A percentile compares a stretch with the other conserved stretches of the same genome.
phyloP scores from a whole-genome alignment of 2,113 vertebrate genomes.

The Sturnira hondurensis region DNA sequence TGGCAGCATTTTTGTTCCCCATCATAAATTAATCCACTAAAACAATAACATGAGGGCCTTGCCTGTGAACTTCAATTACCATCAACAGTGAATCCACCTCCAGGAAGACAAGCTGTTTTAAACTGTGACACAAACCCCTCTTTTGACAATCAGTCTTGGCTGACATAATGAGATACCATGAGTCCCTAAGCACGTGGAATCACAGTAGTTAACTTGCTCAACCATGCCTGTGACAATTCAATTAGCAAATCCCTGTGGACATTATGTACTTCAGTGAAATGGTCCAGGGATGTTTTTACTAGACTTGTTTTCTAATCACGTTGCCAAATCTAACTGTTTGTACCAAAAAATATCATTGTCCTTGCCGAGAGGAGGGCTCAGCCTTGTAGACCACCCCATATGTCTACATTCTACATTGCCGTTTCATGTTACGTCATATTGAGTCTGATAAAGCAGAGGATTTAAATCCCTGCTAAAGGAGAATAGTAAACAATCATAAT shows the following conservation, averaged over 20 bases:
- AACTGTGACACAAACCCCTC: constrained; percentile 2
- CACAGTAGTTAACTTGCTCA: constrained; percentile 54
- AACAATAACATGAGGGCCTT: not conserved
- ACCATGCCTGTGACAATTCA: constrained; percentile 69
- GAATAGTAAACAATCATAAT: not conserved
- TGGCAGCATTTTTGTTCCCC: not conserved
- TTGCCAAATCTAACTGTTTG: constrained; percentile 14
- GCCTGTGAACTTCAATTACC: constrained; percentile 35
- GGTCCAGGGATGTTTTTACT: constrained; percentile 27
- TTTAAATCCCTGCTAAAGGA: constrained; percentile 21
- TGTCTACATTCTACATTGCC: not conserved
- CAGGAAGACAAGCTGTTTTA: constrained; percentile 32
- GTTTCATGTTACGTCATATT: not conserved
- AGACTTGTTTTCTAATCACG: constrained; percentile 37
- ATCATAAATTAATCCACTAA: not conserved
- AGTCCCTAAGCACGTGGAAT: constrained; percentile 26
- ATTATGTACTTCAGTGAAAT: constrained; percentile 32
- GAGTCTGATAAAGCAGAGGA: not conserved
- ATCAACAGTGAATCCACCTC: not conserved
- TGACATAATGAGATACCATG: constrained; percentile 52
- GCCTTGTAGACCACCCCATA: constrained; percentile 40
- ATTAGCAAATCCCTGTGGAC: constrained; percentile 65
- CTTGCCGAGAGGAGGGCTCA: constrained; percentile 54
- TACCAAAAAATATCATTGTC: not conserved
- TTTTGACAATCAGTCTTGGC: constrained; percentile 53